A percentile compares a stretch with the other conserved stretches of the same genome.
These are phyloP conservation scores for Dasypogon diadema DNA, from an alignment of 2,888 invertebrate genomes.

Conservation along the genomic window DNA sequence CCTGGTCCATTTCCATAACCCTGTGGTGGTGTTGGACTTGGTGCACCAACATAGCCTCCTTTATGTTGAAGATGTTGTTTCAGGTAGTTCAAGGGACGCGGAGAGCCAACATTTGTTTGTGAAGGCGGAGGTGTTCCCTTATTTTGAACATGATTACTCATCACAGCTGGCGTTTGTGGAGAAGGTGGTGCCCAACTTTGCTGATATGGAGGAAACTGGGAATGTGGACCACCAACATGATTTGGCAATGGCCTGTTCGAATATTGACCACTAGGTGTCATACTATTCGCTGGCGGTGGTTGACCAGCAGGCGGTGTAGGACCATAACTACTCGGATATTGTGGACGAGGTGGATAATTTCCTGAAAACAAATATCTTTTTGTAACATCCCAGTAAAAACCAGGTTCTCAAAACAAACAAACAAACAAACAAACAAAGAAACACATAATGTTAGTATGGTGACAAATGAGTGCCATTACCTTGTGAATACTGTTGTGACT, in stretches of 20 bases:
- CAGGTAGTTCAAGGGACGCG: slow-evolving; percentile 74
- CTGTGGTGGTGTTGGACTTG: slow-evolving; percentile 73
- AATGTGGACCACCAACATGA: slow-evolving; percentile 70
- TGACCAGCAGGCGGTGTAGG: slow-evolving; percentile 67
- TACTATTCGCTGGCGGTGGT: slow-evolving; percentile 62
- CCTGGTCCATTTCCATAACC: slow-evolving; percentile 70
- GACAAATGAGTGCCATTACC: slow-evolving; percentile 61
- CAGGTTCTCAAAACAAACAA: no score
- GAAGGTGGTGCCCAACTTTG: slow-evolving; percentile 67
- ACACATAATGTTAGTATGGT: slow-evolving; percentile 6
- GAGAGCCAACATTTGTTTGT: slow-evolving; percentile 68
- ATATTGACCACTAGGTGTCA: slow-evolving; percentile 69
- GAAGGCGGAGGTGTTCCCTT: slow-evolving; percentile 69
- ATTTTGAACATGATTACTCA: slow-evolving; percentile 67
- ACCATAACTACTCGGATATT: slow-evolving; percentile 72
- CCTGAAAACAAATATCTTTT: no score
- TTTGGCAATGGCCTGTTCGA: slow-evolving; percentile 72
- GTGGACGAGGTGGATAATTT: slow-evolving; percentile 70
- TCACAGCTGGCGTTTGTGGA: slow-evolving; percentile 63
- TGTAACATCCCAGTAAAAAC: no score
- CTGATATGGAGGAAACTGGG: slow-evolving; percentile 68
- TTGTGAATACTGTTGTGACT: slow-evolving; percentile 72
- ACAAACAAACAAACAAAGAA: no score
- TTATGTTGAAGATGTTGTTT: slow-evolving; percentile 80
- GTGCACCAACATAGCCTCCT: slow-evolving; percentile 73